Evolutionary conservation across 2,888 invertebrate genomes (phyloP), one percentile per base, ranked within the genome.

Genomic region (Tiliacea aurago): DNA sequence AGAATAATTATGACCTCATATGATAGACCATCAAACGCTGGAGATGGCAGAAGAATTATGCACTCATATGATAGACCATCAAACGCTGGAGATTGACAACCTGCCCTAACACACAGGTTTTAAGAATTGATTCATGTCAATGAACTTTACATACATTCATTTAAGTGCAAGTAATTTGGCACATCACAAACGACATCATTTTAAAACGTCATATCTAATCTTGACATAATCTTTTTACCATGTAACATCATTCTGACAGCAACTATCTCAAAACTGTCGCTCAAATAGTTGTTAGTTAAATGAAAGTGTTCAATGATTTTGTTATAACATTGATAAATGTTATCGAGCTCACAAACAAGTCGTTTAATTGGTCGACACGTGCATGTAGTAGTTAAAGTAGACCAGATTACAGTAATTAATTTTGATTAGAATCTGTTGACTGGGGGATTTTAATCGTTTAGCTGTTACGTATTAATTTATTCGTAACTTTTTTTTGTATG

Each of bases 321-420:
- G 33, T 62, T 73, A 70, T 74, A 76, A 73, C 65, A 59, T 81
- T 78, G 77, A 83, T 81, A 78, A 74, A 85, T 79, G 59, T 65
- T 73, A 49, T 65, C 73, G 71, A 76, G 66, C 51, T 81, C 51
- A 80, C 63, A 75, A 76, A 85, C 76, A 69, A 69, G 67, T 47
- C 65, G 55, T 70, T 82, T 76, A 81, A 80, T 85, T 78, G 73
- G 64, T 59, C 33, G 68, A 84, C 78, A 81, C 78, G 78, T 80
- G 78, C 75, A 71, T 73, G 76, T 47, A 63, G 61, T 70, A 65
- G 73, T 80, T 76, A 73, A 74, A 81, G 73, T 81, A 78, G 71
- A 64, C 15, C 33, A 80, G 78, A 84, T 80, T 78, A 76, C 37
- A 70, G 72, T 78, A 84, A 84, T 84, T 83, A 84, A 83, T 84